A percentile compares a stretch with the other conserved stretches of the same genome.
Evolutionary conservation across 2,797 vertebrate genomes (phyloP).

Genomic region (Hoplostethus mediterraneus): DNA sequence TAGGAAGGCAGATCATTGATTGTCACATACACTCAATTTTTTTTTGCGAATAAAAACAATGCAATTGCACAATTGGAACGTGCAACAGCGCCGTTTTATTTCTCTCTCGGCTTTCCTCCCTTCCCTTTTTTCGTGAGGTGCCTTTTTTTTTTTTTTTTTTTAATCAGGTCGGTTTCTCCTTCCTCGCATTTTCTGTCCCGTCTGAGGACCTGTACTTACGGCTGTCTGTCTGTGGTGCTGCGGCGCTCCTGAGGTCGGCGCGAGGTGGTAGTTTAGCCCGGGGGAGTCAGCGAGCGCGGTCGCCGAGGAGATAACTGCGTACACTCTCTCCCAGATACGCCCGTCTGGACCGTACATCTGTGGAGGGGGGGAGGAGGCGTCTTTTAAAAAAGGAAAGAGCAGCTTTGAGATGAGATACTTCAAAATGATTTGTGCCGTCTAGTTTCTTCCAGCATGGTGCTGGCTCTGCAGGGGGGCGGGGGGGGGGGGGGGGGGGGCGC

Average conservation of each 20-base stretch:
- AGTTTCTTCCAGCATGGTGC: slow-evolving; percentile 65
- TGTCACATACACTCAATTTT: slow-evolving; percentile 10
- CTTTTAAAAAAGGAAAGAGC: slow-evolving; percentile 56
- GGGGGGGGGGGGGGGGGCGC: slow-evolving; percentile 24
- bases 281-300: slow-evolving; percentile 60
- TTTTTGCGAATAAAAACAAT: no score
- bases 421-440: slow-evolving; percentile 61
- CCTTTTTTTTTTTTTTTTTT: slow-evolving; percentile 30
- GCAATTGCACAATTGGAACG: no score
- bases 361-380: slow-evolving; percentile 37
- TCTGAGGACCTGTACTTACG: slow-evolving; percentile 73
- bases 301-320: slow-evolving; percentile 72
- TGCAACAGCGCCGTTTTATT: not conserved
- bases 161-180: slow-evolving; percentile 66
- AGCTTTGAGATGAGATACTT: slow-evolving; percentile 64
- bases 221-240: slow-evolving; percentile 76
- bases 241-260: slow-evolving; percentile 76
- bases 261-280: slow-evolving; percentile 72
- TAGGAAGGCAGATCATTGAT: not conserved
- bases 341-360: slow-evolving; percentile 51
- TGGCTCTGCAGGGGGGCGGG: slow-evolving; percentile 52
- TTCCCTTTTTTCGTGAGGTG: slow-evolving; percentile 52
- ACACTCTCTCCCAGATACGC: slow-evolving; percentile 61
- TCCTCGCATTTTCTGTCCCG: slow-evolving; percentile 61
- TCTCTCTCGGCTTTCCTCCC: no score